A percentile compares a stretch with the other conserved stretches of the same genome.
Evolutionary conservation across 2,113 vertebrate genomes (phyloP).

Genomic region (Antechinus flavipes): DNA sequence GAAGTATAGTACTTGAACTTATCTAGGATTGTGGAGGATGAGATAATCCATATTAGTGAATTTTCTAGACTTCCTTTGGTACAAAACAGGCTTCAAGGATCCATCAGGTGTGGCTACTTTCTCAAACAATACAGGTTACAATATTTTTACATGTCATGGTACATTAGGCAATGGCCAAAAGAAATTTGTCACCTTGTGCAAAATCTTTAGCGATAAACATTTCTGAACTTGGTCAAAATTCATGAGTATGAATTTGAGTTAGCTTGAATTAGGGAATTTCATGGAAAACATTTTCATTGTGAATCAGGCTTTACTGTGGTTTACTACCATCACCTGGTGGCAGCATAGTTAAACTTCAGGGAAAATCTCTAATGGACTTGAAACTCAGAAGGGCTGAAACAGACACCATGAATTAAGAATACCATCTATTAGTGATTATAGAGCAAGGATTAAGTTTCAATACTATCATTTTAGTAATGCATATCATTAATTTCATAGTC

Average conservation of each 20-base stretch:
- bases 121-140: not conserved
- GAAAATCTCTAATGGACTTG: not conserved
- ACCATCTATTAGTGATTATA: not conserved
- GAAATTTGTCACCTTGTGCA: not conserved
- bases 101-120: not conserved
- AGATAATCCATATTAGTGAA: not conserved
- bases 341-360: not conserved
- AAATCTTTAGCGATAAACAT: not conserved
- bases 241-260: not conserved
- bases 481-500: not conserved
- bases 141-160: not conserved
- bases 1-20: not conserved
- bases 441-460: not conserved
- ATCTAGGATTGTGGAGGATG: not conserved
- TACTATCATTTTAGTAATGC: not conserved
- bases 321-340: conserved; percentile 1
- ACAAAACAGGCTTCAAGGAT: not conserved
- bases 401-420: not conserved
- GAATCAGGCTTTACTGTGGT: not conserved
- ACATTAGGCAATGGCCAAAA: not conserved
- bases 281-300: not conserved
- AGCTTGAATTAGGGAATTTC: not conserved
- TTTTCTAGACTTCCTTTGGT: not conserved
- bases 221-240: not conserved
- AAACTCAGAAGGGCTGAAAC: not conserved